Evolutionary conservation across 2,888 invertebrate genomes (phyloP).

Genomic region (Labia minor): DNA sequence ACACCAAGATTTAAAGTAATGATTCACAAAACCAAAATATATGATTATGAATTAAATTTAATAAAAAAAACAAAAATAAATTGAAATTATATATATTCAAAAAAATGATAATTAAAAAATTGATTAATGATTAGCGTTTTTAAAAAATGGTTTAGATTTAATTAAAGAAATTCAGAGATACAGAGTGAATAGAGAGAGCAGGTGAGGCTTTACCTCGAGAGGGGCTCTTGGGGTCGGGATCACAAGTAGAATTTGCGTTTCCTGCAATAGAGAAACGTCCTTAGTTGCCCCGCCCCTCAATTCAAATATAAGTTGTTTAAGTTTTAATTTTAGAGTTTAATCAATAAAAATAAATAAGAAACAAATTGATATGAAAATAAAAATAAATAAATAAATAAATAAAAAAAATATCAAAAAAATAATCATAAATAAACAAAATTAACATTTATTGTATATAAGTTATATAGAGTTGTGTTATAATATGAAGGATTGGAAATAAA

Average conservation of each 20-base stretch:
- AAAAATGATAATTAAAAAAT: slow-evolving; percentile 15
- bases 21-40: background rate
- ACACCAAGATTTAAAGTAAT: background rate
- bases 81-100: background rate
- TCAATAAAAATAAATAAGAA: background rate
- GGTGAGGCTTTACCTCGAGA: background rate
- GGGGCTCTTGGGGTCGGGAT: slow-evolving; percentile 19
- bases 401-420: background rate
- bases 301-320: slow-evolving; percentile 16
- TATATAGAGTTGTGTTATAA: no score
- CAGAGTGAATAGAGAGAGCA: slow-evolving; percentile 20
- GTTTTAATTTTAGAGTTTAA: slow-evolving; percentile 8
- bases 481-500: no score
- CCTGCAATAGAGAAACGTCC: slow-evolving; percentile 29
- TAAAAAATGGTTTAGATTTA: slow-evolving; percentile 15
- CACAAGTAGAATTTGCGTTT: slow-evolving; percentile 32
- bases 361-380: background rate
- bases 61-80: background rate
- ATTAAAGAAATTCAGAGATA: slow-evolving; percentile 15
- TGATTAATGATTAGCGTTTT: slow-evolving; percentile 17
- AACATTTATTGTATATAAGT: no score
- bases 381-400: background rate
- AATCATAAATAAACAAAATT: no score
- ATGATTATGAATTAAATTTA: background rate
- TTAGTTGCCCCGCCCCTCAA: slow-evolving; percentile 20